phyloP scores from a whole-genome alignment of 1,140 invertebrate species.

The Drosophila sp. region DNA sequence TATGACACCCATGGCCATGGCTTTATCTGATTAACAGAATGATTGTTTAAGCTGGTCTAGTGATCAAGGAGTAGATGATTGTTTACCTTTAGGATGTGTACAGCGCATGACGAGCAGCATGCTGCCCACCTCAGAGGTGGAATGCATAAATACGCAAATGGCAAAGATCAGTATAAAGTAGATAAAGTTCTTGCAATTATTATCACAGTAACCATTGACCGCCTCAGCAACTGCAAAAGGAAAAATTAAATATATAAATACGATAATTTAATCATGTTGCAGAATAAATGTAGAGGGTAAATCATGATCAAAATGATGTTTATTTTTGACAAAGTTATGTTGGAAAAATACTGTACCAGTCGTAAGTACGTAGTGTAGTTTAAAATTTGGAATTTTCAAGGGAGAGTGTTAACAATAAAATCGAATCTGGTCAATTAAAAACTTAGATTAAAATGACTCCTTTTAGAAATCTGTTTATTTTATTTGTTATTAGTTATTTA shows the following conservation, averaged over 20 bases:
- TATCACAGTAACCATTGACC: constrained; percentile 91
- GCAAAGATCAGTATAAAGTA: constrained; percentile 94
- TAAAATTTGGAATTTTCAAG: no score
- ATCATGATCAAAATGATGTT: no score
- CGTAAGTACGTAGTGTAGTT: no score
- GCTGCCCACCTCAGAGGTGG: constrained; percentile 95
- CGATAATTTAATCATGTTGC: neutral
- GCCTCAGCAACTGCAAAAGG: constrained; percentile 78
- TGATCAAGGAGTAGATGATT: no score
- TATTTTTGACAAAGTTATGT: no score
- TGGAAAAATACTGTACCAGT: no score
- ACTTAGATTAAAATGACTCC: no score
- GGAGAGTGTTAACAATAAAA: no score
- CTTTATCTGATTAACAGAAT: constrained; percentile 89
- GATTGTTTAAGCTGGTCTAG: neutral
- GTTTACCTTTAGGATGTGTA: constrained; percentile 90
- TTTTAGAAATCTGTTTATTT: no score
- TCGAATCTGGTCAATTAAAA: no score
- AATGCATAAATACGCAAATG: constrained; percentile 95
- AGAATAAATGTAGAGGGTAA: no score
- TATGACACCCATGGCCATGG: constrained; percentile 96
- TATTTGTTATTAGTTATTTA: no score
- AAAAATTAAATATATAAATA: neutral
- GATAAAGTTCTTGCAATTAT: constrained; percentile 92
- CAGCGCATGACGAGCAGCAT: constrained; percentile 95